Evolutionary conservation across 2,797 vertebrate genomes (phyloP), one percentile per base, ranked within the genome.

Genomic region (Podargus strigoides): DNA sequence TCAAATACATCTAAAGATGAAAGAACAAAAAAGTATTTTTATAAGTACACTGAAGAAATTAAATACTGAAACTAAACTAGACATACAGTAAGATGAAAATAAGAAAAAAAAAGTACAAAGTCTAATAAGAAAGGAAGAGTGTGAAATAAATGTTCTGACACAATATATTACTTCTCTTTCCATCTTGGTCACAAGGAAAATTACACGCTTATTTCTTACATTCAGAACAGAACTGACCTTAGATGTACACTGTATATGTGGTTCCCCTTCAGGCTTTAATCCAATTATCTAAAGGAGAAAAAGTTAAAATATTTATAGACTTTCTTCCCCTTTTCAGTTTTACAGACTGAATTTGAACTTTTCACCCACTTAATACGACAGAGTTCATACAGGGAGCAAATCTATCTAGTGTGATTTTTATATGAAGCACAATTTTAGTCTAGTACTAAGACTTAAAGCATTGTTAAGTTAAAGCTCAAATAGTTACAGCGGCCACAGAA

Each of bases 211-310:
- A 77, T 47, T 91, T 93, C 69, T 91, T 75, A 83, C 60, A 63
- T 93, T 95, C 91, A 89, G 67, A 90, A 96, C 91, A 89, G 67
- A 90, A 96, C 96, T 98, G 96, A 99, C 99, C 99, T 99, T 99
- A 64, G 97, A 52, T 30, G 67, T 89, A 82, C 99, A 99, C 6
- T 95, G 87, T 97, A 99, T 98, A 78, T 60, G 97, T 32, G 99
- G 99, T 12, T 97, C 89, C 96, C 98, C 99, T 92, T 92, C 36
- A 44, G 99, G 99, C 78, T 97, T 98, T 93, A 99, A 98, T 93
- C 99, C 99, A 95, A 99, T 99, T 94, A 99, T 97, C 99, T 99
- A 95, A 66, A 93, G 59, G 76, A 85, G 56, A 94, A 27, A 97
- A 95, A 96, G 37, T 59, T 69, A 62, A 86, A 72, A 59, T 60